Percentiles rank a stretch among this genome's conserved stretches.
These are phyloP conservation scores for Margarornis squamiger DNA, from an alignment of 2,797 vertebrate genomes.

Conservation along the genomic window DNA sequence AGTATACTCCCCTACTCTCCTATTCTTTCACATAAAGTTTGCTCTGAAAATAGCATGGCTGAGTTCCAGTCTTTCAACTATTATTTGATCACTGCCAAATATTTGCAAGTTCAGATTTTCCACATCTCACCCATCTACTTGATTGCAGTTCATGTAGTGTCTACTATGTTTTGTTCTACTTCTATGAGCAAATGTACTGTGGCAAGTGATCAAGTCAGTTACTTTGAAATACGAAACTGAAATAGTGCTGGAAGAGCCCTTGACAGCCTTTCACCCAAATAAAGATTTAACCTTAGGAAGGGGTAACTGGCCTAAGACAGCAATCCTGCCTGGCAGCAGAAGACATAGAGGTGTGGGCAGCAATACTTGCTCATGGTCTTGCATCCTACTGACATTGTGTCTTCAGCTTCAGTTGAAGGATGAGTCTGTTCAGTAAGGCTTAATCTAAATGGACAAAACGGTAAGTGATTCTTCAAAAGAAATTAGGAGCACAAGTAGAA, in stretches of 20 bases:
- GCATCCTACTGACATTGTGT: background rate
- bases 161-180: background rate
- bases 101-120: slow-evolving; percentile 56
- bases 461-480: background rate
- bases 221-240: background rate
- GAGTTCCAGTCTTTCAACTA: slow-evolving; percentile 39
- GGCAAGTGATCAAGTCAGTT: background rate
- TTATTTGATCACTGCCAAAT: slow-evolving; percentile 49
- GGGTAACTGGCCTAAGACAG: background rate
- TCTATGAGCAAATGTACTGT: background rate
- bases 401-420: slow-evolving; percentile 36
- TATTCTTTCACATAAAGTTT: slow-evolving; percentile 55
- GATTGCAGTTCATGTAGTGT: background rate
- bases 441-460: slow-evolving; percentile 8
- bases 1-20: slow-evolving; percentile 30
- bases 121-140: background rate
- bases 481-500: background rate
- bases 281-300: slow-evolving; percentile 41
- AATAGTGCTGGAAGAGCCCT: slow-evolving; percentile 55
- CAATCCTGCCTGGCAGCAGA: slow-evolving; percentile 63
- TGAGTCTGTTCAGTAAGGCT: background rate
- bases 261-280: background rate
- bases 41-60: slow-evolving; percentile 41
- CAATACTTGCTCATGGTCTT: background rate
- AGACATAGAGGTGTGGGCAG: slow-evolving; percentile 74